phyloP scores from a whole-genome alignment of 2,888 invertebrate genomes.

The Galerucella nymphaeae region DNA sequence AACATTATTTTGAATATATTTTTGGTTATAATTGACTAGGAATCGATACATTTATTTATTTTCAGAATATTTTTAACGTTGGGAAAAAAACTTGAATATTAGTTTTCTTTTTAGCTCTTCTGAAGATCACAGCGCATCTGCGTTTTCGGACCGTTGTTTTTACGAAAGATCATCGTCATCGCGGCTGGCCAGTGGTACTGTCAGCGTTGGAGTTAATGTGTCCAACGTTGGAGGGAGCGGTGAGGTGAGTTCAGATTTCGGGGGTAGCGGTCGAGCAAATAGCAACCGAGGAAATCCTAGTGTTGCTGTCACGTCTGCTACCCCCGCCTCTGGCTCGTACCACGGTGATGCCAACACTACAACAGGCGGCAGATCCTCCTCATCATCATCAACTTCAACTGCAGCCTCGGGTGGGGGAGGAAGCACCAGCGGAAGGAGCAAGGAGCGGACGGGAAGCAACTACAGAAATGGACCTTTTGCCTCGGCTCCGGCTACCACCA shows the following conservation, averaged over 20 bases:
- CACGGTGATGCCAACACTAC: slow-evolving; percentile 27
- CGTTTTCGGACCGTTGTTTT: slow-evolving; percentile 66
- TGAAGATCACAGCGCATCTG: slow-evolving; percentile 65
- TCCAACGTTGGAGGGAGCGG: slow-evolving; percentile 18
- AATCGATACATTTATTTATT: too few species aligned
- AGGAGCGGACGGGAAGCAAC: slow-evolving; percentile 45
- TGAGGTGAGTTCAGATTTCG: slow-evolving; percentile 13
- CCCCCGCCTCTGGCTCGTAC: slow-evolving; percentile 30
- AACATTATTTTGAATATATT: too few species aligned
- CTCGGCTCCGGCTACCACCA: slow-evolving; percentile 10
- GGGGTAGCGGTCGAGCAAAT: slow-evolving; percentile 21
- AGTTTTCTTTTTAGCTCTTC: slow-evolving; percentile 62
- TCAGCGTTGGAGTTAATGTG: slow-evolving; percentile 12
- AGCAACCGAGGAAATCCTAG: slow-evolving; percentile 9
- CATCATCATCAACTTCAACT: slow-evolving; percentile 20
- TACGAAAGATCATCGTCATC: slow-evolving; percentile 64
- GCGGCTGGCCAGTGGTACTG: slow-evolving; percentile 24
- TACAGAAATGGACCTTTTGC: slow-evolving; percentile 52
- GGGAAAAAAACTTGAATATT: not conserved
- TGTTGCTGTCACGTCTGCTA: slow-evolving; percentile 34
- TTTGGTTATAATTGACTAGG: too few species aligned
- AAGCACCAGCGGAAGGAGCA: slow-evolving; percentile 41
- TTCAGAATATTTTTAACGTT: too few species aligned
- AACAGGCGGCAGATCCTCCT: slow-evolving; percentile 17
- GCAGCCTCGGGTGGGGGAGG: slow-evolving; percentile 31